A percentile compares a stretch with the other conserved stretches of the same genome.
These are phyloP conservation scores for Aplodontia rufa DNA, from an alignment of 2,113 vertebrate species.

Conservation along the genomic window DNA sequence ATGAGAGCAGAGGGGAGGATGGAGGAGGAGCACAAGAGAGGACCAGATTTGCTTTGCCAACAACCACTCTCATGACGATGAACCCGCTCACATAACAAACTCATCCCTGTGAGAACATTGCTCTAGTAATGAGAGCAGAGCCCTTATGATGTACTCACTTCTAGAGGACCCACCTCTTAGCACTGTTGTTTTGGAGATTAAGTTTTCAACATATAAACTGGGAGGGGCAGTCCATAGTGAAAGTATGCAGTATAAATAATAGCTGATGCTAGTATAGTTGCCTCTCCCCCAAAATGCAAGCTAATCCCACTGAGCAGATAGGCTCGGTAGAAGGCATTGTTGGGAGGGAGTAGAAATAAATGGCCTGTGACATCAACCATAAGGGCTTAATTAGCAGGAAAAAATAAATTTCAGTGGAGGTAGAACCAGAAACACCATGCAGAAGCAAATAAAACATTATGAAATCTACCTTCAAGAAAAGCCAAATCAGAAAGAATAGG, in stretches of 20 bases:
- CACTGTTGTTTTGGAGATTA: not conserved
- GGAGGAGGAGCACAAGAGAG: not conserved
- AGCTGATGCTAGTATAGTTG: not conserved
- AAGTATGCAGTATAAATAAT: not conserved
- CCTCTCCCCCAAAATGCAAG: not conserved
- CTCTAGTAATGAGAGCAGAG: not conserved
- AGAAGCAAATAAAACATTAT: not conserved
- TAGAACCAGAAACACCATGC: not conserved
- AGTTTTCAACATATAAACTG: not conserved
- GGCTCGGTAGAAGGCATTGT: accelerated
- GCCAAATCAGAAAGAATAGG: not conserved
- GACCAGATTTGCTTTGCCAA: not conserved
- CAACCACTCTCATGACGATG: not conserved
- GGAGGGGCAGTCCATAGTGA: not conserved
- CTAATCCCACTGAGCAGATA: not conserved
- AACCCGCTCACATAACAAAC: not conserved
- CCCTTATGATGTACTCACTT: not conserved
- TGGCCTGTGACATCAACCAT: not conserved
- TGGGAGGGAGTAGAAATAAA: not conserved
- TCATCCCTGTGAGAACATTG: not conserved
- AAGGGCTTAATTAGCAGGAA: not conserved
- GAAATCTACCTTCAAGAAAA: not conserved
- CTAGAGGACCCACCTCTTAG: not conserved
- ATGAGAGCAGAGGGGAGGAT: not conserved
- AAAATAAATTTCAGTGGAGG: not conserved